Evolutionary conservation across 2,113 vertebrate genomes (phyloP).

Genomic region (Daphoenositta chrysoptera): DNA sequence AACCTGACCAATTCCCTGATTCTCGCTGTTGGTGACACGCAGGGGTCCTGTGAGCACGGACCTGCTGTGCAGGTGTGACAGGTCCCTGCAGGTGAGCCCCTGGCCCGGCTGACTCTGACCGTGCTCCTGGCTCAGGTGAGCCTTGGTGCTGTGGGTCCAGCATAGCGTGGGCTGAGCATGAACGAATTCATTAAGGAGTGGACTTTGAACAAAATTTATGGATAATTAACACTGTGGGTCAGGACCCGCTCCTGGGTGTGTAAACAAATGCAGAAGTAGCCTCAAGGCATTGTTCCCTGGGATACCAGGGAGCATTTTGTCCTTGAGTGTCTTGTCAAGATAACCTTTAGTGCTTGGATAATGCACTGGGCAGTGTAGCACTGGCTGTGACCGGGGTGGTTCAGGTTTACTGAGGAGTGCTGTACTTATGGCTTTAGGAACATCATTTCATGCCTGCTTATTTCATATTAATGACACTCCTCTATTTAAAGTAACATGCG

Average conservation of each 20-base stretch:
- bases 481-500: rapidly evolving
- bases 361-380: background rate
- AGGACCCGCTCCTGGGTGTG: rapidly evolving
- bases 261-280: background rate
- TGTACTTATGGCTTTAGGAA: background rate
- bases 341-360: background rate
- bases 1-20: background rate
- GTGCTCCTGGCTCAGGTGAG: background rate
- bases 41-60: background rate
- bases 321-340: background rate
- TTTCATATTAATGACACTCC: background rate
- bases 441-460: background rate
- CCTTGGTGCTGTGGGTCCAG: background rate
- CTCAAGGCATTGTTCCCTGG: background rate
- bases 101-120: background rate
- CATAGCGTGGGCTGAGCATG: background rate
- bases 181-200: background rate
- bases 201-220: background rate
- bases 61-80: background rate
- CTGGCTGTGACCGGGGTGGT: background rate
- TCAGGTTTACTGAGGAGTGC: background rate
- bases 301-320: background rate
- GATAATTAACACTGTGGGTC: background rate
- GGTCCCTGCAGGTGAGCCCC: background rate
- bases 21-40: background rate